Percentiles rank a stretch among this genome's conserved stretches.
These are phyloP conservation scores for Rhopalosiphum maidis DNA, from an alignment of 1,140 invertebrate genomes.

Conservation along the genomic window DNA sequence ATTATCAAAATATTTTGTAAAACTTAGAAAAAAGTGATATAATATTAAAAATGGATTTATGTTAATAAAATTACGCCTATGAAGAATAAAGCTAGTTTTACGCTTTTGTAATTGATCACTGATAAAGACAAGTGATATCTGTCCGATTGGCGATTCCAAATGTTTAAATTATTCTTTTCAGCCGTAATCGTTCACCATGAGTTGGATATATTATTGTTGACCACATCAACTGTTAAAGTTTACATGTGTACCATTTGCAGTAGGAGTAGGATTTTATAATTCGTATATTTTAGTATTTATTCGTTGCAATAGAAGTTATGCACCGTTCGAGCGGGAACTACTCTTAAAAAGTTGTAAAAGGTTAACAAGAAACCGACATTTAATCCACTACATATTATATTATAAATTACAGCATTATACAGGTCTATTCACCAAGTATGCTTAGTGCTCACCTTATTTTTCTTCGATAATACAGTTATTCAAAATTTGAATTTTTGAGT, in stretches of 20 bases:
- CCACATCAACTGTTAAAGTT: background rate
- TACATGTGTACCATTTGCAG: background rate
- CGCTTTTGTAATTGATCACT: background rate
- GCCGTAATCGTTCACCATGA: background rate
- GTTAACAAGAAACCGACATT: background rate
- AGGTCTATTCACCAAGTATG: no score
- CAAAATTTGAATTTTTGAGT: no score
- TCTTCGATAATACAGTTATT: no score
- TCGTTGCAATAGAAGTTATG: background rate
- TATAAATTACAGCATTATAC: background rate
- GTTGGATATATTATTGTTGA: background rate
- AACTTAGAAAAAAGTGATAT: background rate
- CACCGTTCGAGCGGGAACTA: background rate
- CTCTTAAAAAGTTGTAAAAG: background rate
- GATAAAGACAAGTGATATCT: background rate
- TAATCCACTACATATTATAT: background rate
- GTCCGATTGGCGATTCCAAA: background rate
- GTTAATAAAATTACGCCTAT: background rate
- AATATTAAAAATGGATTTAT: background rate
- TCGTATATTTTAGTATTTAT: background rate
- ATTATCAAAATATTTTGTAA: background rate
- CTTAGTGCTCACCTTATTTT: no score
- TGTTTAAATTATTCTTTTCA: background rate
- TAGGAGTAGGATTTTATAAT: background rate
- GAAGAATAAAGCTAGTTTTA: background rate